Conservation (phyloP, 1,140 invertebrate genomes). For the Drosophila yakuba region DNA sequence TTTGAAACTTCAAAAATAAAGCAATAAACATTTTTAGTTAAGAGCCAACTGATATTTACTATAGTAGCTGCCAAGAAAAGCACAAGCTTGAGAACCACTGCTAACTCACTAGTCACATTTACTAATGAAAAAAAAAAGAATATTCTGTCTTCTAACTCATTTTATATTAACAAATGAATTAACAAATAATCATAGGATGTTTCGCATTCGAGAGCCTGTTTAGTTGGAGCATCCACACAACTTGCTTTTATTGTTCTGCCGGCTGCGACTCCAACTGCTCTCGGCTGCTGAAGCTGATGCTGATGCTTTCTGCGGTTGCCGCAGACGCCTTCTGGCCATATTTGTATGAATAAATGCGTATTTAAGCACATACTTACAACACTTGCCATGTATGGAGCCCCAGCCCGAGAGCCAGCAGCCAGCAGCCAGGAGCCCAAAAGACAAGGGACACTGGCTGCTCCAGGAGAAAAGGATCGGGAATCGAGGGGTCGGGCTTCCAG, state of each 20-base stretch:
- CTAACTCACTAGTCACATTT: too few species aligned
- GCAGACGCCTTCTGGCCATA: slow-evolving; percentile 72
- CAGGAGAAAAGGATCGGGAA: slow-evolving; percentile 6
- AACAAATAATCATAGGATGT: too few species aligned
- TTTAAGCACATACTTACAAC: slow-evolving; percentile 84
- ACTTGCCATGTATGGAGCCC: slow-evolving; percentile 76
- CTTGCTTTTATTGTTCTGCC: slow-evolving; percentile 76
- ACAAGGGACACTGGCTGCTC: slow-evolving; percentile 28
- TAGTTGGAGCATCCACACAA: slow-evolving; percentile 9
- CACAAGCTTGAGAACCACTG: too few species aligned
- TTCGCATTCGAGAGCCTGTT: not conserved
- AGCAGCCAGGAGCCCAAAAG: slow-evolving; percentile 44
- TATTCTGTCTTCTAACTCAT: too few species aligned
- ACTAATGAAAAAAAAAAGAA: too few species aligned
- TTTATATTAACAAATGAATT: too few species aligned
- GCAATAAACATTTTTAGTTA: not conserved
- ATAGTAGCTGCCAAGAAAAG: too few species aligned
- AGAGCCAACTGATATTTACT: too few species aligned
- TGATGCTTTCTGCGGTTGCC: slow-evolving; percentile 58
- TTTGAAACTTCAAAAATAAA: not conserved
- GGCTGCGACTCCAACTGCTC: slow-evolving; percentile 50
- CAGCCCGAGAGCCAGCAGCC: slow-evolving; percentile 15
- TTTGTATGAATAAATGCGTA: slow-evolving; percentile 84
- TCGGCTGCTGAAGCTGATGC: slow-evolving; percentile 25
- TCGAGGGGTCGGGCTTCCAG: slow-evolving; percentile 9